These are phyloP conservation scores for Pristis pectinata DNA, from an alignment of 2,797 vertebrate genomes.

Conservation along the genomic window DNA sequence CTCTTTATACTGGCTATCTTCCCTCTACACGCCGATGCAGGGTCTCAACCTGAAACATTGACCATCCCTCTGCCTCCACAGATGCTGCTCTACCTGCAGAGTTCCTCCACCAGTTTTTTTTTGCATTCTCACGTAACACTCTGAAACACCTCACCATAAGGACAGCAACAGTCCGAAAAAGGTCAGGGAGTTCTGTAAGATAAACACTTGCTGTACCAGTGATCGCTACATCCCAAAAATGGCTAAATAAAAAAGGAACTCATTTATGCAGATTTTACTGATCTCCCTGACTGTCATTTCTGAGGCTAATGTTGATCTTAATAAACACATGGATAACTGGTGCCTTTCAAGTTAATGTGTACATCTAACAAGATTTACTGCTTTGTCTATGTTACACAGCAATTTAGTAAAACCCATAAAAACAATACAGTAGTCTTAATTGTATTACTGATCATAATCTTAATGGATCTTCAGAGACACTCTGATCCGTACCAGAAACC, in stretches of 20 bases:
- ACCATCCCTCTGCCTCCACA: too few relatives aligned
- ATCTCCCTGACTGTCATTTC: neutral
- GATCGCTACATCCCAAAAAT: too few relatives aligned
- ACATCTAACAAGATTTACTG: constrained; percentile 19
- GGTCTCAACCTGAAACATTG: too few relatives aligned
- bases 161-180: too few relatives aligned
- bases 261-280: neutral
- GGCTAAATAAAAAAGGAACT: too few relatives aligned
- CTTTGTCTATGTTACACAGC: constrained; percentile 17
- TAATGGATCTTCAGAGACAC: constrained; percentile 31
- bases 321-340: neutral
- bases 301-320: constrained; percentile 24
- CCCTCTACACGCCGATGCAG: too few relatives aligned
- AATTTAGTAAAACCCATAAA: constrained; percentile 35
- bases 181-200: too few relatives aligned
- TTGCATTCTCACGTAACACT: neutral
- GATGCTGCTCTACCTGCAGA: too few relatives aligned
- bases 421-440: constrained; percentile 27
- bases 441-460: constrained; percentile 32
- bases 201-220: too few relatives aligned
- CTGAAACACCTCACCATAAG: neutral
- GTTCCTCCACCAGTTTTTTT: too few relatives aligned
- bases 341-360: neutral
- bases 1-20: too few relatives aligned
- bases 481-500: constrained; percentile 4